Base-by-base conservation (phyloP, 2,888 invertebrate species). In the Cheilosia urbana region DNA sequence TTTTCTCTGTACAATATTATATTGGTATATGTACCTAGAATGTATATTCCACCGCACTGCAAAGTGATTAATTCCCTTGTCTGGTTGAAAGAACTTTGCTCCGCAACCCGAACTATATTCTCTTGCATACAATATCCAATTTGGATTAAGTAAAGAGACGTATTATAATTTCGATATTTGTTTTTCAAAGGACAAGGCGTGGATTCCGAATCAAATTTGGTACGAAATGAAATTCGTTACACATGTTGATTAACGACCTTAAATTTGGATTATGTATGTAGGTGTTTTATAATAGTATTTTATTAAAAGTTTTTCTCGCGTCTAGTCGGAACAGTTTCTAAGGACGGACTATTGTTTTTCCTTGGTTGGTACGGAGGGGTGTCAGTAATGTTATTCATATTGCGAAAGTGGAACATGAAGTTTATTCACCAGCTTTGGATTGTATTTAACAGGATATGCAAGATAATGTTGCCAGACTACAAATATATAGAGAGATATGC, bases 291-390 rank as follows among this genome's bases (percentile, higher is more conserved):
- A 27, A n/a, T n/a, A 24, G 17, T 49, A 51, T 17, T 17, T 40
- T 19, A 34, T 60, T 6, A 3, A 72, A 30, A 13, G 19, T 53
- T 51, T n/a, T 15, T n/a, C 51, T 40, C 27, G 13, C 60, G 51
- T 60, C 51, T 72, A 15, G 15, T 40, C 51, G 6, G 17, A 40
- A 30, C 49, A 49, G 19, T 51, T 51, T 40, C 51, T 40, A 40
- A 51, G 71, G 71, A 71, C 60, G 71, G 71, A 72, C 71, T 72
- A 40, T 51, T 72, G 45, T 19, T 37, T 37, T 37, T 37, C 37
- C 37, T 37, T 37, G 4, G 21, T 63, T 37, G 34, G 13, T 65
- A 30, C 2, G 1, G 15, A 57, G 21, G 47, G 30, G 13, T 63
- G 13, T 53, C 40, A 19, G 24, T 60, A 49, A 60, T 60, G 37